Evolutionary conservation across 2,888 invertebrate genomes (phyloP), one percentile per base, ranked within the genome.

Genomic region (Orchesellides sinensis): DNA sequence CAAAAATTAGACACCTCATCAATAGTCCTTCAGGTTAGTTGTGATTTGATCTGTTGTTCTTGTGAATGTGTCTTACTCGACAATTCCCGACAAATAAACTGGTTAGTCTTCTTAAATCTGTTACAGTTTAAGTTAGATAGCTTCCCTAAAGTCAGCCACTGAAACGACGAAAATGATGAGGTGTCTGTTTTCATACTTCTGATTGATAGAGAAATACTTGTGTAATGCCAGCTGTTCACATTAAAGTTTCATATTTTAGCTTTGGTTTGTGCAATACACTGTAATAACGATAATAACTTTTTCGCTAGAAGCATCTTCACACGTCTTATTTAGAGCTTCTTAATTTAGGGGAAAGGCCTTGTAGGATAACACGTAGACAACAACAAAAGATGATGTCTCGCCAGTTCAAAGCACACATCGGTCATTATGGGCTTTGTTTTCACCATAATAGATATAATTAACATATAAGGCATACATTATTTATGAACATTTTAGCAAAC

Each of bases 401-500:
- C 17, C 59, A 27, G n/a, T 29, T n/a, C 29, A 54, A 47, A n/a
- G n/a, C 47, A 47, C 4, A 14, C n/a, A 6, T 4, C 4, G 4
- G 4, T 23, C 23, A 25, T 54, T 56, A 8, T 19, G 52, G 27
- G 6, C 27, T 14, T 23, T 32, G 32, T 17, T 59, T 29, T 59
- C 32, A 21, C 59, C 29, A n/a, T 32, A 17, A 59, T 59, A n/a
- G 29, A n/a, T 29, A 6, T 32, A 59, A 59, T 59, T 59, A 59
- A 17, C 59, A 29, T 59, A n/a, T n/a, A 52, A 21, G 32, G 19
- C 27, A 29, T 8, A 29, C 17, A 70, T 70, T 56, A 70, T 70
- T 70, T 70, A 70, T 56, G 40, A 40, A 40, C 54, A 40, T 70
- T 70, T 70, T 56, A 25, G 25, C 14, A 40, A 52, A 65, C 23